These are phyloP conservation scores for Ascidia mentula DNA, from an alignment of 23 tunicate species.

Conservation along the genomic window DNA sequence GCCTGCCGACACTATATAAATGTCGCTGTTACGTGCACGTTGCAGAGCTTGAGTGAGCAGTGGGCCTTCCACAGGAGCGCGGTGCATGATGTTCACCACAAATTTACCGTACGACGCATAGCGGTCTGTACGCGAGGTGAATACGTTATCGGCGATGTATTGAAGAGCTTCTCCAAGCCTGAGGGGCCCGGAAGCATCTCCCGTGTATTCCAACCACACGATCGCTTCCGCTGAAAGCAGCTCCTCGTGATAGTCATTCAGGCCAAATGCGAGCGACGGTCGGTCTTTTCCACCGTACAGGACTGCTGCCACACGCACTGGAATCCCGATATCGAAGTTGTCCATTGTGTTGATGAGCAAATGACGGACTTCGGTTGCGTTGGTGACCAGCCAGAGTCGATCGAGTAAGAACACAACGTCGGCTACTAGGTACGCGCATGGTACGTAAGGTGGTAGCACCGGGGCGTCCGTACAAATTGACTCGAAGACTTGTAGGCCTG, in stretches of 20 bases:
- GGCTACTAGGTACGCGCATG: slow-evolving; percentile 25
- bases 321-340: not conserved
- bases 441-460: slow-evolving; percentile 8
- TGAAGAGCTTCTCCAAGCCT: not conserved
- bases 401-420: slow-evolving; percentile 47
- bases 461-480: slow-evolving; percentile 15
- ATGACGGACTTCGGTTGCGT: not conserved
- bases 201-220: not conserved
- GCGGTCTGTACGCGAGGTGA: not conserved
- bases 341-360: slow-evolving; percentile 10
- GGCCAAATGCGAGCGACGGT: slow-evolving; percentile 12
- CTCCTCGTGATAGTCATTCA: not conserved
- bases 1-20: not conserved
- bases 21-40: not conserved
- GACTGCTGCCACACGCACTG: slow-evolving; percentile 23
- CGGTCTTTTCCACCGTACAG: slow-evolving; percentile 14
- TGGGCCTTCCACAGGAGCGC: not conserved
- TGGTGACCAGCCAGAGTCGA: not conserved
- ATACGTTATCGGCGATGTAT: not conserved
- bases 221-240: slow-evolving; percentile 15
- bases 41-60: not conserved
- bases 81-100: slow-evolving; percentile 8
- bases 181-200: not conserved
- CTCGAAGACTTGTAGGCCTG: slow-evolving; percentile 3
- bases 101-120: slow-evolving; percentile 10